Evolutionary conservation across 2,797 vertebrate species (phyloP), one percentile per base, ranked within the genome.

Genomic region (Odontamblyopus lacepedii): DNA sequence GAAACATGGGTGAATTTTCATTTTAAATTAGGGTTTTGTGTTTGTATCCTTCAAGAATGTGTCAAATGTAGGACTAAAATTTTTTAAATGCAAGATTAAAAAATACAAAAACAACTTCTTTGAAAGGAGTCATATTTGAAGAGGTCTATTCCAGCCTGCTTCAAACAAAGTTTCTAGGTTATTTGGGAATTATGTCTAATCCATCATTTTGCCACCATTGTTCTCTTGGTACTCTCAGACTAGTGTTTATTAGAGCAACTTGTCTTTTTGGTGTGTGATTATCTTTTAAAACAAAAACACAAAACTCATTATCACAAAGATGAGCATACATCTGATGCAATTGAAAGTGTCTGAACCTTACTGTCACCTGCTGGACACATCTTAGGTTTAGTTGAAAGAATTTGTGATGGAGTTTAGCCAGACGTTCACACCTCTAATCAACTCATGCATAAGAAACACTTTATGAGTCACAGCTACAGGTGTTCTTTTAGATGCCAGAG

Each of bases 91-190:
- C 6, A 55, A 2, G 53, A 55, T 48, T 15, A 48, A 48, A 12
- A 57, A 57, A 57, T 23, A 27, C 11, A 18, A 6, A 60, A 6
- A 29, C 27, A 60, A 5, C 13, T 13, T 6, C 57, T 60, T 27
- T 60, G 26, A 6, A 18, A 15, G 9, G 55, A 57, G 4, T 11
- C 55, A 57, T 11, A 57, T 13, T 4, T 57, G 12, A 57, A 27
- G 55, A 57, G 4, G 11, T 56, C 55, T 29, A 18, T 5, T 60
- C 27, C 27, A 9, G 27, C 13, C 57, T 30, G 57, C 27, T 30
- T 60, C 13, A 30, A 60, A 60, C 30, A 60, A 60, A 60, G 16
- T 29, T 60, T 60, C 27, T 60, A 60, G 57, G 57, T 60, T 60
- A 29, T 60, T 11, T 30, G 5, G 57, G 27, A 60, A 60, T 60